These are phyloP conservation scores for Gambelia wislizenii DNA, from an alignment of 2,797 vertebrate genomes.

Conservation along the genomic window DNA sequence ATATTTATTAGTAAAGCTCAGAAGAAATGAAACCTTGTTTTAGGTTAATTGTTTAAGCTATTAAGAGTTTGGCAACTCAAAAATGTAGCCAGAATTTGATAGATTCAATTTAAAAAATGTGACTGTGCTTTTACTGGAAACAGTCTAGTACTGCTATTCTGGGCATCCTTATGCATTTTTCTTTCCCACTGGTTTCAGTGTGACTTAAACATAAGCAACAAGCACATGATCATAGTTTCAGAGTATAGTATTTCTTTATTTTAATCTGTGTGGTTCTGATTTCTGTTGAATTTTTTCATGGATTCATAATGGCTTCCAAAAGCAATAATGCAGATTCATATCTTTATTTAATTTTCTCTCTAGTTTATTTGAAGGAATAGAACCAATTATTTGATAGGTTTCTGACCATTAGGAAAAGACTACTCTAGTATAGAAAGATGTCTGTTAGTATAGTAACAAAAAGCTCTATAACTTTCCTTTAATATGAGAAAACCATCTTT, in stretches of 20 bases:
- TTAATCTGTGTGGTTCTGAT: not conserved
- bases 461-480: constrained; percentile 3
- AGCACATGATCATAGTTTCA: not conserved
- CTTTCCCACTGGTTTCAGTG: constrained; percentile 5
- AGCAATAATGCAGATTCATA: not conserved
- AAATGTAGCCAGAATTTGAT: constrained; percentile 8
- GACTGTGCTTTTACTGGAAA: not conserved
- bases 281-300: constrained; percentile 10
- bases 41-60: constrained; percentile 42
- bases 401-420: not conserved
- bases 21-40: constrained; percentile 58
- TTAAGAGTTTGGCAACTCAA: constrained; percentile 41
- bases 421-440: not conserved
- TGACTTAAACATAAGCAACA: constrained; percentile 4
- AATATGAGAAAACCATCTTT: not conserved
- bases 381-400: not conserved
- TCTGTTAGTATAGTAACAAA: not conserved
- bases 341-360: constrained; percentile 4
- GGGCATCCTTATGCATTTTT: constrained; percentile 8
- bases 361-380: constrained; percentile 1
- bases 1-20: constrained; percentile 60
- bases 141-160: constrained; percentile 21
- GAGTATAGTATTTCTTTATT: constrained; percentile 4
- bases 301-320: constrained; percentile 2
- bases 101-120: constrained; percentile 29